A percentile compares a stretch with the other conserved stretches of the same genome.
These are phyloP conservation scores for Sebastes nivosus DNA, from an alignment of 2,797 vertebrate species.

Conservation along the genomic window DNA sequence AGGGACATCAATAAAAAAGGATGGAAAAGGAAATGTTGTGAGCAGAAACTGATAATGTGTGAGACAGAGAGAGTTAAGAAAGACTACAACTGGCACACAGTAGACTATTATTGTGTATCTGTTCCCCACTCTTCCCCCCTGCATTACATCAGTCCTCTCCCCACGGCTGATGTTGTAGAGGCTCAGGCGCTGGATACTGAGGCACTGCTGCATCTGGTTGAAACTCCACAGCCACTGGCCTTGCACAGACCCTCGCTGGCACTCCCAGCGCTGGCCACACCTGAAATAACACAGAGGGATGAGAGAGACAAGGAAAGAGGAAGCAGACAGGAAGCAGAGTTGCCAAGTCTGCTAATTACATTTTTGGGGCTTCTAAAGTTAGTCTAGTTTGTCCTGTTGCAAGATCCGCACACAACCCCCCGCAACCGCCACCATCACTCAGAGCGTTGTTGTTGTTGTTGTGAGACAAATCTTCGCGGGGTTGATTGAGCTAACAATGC, in stretches of 20 bases:
- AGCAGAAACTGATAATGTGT: background rate
- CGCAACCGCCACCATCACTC: too few species aligned
- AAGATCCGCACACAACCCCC: too few species aligned
- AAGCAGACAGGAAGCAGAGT: background rate
- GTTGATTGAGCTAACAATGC: too few species aligned
- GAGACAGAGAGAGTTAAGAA: background rate
- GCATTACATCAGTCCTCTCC: conserved; percentile 87
- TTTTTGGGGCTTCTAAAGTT: too few species aligned
- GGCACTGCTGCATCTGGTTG: conserved; percentile 85
- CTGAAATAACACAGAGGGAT: conserved; percentile 65
- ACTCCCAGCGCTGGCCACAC: conserved; percentile 89
- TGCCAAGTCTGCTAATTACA: too few species aligned
- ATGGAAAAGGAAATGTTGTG: background rate
- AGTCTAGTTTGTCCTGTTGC: too few species aligned
- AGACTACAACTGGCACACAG: background rate
- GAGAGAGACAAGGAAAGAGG: background rate
- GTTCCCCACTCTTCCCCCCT: background rate
- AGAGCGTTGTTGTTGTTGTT: too few species aligned
- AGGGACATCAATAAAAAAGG: background rate
- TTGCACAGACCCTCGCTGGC: conserved; percentile 81
- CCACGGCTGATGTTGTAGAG: conserved; percentile 92
- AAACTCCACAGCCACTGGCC: conserved; percentile 96
- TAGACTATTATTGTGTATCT: background rate
- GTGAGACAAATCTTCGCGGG: too few species aligned
- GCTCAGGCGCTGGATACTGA: conserved; percentile 85